A percentile compares a stretch with the other conserved stretches of the same genome.
phyloP scores from a whole-genome alignment of 2,113 vertebrate species.

The Oxygymnocypris stewartii region DNA sequence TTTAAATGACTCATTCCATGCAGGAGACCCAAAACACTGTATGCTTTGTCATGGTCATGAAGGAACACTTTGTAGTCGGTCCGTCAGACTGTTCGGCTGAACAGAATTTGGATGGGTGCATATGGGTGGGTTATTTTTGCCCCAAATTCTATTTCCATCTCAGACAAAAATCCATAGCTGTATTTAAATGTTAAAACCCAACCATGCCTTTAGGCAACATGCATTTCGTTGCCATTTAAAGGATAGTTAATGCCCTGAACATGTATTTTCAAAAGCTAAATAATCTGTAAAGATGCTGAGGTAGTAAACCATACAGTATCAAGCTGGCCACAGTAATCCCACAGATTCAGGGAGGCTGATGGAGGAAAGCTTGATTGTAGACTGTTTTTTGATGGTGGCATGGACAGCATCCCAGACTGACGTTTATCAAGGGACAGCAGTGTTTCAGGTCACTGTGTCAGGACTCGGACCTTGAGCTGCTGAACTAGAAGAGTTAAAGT shows the following conservation, averaged over 20 bases:
- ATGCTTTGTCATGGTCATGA: conserved; percentile 63
- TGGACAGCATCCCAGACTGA: conserved; percentile 51
- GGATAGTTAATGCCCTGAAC: not conserved
- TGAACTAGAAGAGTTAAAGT: not conserved
- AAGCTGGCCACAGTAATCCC: conserved; percentile 67
- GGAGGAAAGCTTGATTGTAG: not conserved
- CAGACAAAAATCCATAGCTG: not conserved
- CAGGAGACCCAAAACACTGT: conserved; percentile 58
- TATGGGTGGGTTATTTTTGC: not conserved
- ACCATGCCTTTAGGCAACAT: not conserved
- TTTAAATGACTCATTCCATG: conserved; percentile 45
- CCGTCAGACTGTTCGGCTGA: not conserved
- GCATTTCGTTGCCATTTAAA: not conserved
- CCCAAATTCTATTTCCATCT: conserved; percentile 4
- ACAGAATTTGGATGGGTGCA: conserved; percentile 30
- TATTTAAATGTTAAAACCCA: not conserved
- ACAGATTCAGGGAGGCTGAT: conserved; percentile 61
- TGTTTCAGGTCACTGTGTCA: conserved; percentile 42
- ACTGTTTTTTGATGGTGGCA: not conserved
- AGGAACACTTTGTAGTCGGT: conserved; percentile 64
- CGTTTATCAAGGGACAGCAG: not conserved
- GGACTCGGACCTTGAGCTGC: not conserved
- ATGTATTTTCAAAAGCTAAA: not conserved
- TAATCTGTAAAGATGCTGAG: conserved; percentile 6
- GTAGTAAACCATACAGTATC: conserved; percentile 52